Conservation (phyloP, 2,888 invertebrate species). For the Cinara cedri region DNA sequence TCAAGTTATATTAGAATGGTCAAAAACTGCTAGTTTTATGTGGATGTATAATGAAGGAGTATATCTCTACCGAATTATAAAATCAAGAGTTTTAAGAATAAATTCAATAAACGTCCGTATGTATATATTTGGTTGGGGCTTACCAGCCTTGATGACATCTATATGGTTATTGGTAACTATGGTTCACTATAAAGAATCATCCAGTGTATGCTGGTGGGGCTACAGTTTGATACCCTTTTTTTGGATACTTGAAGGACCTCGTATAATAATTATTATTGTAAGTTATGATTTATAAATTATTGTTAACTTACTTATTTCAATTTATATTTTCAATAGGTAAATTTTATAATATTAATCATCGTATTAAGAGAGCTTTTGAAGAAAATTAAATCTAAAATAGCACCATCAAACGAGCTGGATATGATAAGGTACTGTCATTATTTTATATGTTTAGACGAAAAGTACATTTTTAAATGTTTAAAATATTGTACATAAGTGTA, state of each 20-base stretch:
- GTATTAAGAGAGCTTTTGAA: conserved; percentile 47
- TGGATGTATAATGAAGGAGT: conserved; percentile 98
- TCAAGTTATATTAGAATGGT: conserved; percentile 84
- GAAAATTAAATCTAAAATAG: conserved; percentile 51
- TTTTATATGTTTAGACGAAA: neutral
- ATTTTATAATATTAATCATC: conserved; percentile 49
- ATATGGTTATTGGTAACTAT: conserved; percentile 69
- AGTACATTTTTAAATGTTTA: neutral
- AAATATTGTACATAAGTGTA: neutral
- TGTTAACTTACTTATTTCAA: conserved; percentile 20
- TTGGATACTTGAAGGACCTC: conserved; percentile 90
- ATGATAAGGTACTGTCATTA: conserved; percentile 41
- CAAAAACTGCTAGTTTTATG: conserved; percentile 88
- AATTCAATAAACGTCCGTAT: conserved; percentile 50
- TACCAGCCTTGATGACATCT: conserved; percentile 72
- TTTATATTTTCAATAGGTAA: conserved; percentile 23
- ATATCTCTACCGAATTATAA: conserved; percentile 72
- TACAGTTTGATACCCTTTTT: conserved; percentile 81
- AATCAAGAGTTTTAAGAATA: conserved; percentile 52
- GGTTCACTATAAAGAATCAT: conserved; percentile 66
- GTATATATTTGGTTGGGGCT: conserved; percentile 71
- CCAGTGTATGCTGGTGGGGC: conserved; percentile 77
- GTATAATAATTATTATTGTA: conserved; percentile 80
- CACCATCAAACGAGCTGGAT: conserved; percentile 48
- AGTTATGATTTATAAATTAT: conserved; percentile 62